phyloP scores from a whole-genome alignment of 1,140 invertebrate genomes.

The Zaprionus capensis region DNA sequence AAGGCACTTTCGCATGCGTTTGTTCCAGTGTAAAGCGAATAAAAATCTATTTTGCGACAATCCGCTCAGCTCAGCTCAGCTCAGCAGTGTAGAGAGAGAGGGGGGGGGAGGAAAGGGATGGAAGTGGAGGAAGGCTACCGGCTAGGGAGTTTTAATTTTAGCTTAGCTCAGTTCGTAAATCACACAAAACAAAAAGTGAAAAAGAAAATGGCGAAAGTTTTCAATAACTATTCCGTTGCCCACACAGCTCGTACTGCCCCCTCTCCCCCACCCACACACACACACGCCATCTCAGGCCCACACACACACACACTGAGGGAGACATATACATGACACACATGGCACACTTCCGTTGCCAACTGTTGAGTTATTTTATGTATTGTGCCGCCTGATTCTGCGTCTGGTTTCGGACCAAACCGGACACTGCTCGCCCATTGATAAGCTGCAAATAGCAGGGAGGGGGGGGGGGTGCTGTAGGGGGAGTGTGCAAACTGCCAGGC shows the following conservation, averaged over 20 bases:
- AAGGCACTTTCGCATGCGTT: background rate
- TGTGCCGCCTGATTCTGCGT: constrained; percentile 29
- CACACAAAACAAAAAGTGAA: constrained; percentile 7
- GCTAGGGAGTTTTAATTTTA: constrained; percentile 47
- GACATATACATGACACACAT: constrained; percentile 1
- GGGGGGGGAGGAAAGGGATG: background rate
- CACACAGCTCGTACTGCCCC: background rate
- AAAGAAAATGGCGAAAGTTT: constrained; percentile 53
- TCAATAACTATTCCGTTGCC: constrained; percentile 62
- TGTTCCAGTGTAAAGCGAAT: constrained; percentile 13
- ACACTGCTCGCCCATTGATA: constrained; percentile 56
- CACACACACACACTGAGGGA: constrained; percentile 20
- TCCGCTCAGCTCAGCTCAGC: constrained; percentile 1
- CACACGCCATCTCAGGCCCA: too few relatives aligned
- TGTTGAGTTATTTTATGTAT: constrained; percentile 72
- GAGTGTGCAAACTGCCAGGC: constrained; percentile 12
- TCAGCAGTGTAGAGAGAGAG: background rate
- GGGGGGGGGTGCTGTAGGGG: background rate
- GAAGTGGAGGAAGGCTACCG: background rate
- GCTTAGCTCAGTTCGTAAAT: constrained; percentile 35
- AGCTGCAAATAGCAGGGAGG: constrained; percentile 59
- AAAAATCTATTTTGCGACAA: constrained; percentile 40
- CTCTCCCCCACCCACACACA: constrained; percentile 19
- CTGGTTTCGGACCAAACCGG: constrained; percentile 18
- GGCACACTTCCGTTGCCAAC: constrained; percentile 51